Evolutionary conservation across 2,113 vertebrate species (phyloP).

Genomic region (Callocephalon fimbriatum): DNA sequence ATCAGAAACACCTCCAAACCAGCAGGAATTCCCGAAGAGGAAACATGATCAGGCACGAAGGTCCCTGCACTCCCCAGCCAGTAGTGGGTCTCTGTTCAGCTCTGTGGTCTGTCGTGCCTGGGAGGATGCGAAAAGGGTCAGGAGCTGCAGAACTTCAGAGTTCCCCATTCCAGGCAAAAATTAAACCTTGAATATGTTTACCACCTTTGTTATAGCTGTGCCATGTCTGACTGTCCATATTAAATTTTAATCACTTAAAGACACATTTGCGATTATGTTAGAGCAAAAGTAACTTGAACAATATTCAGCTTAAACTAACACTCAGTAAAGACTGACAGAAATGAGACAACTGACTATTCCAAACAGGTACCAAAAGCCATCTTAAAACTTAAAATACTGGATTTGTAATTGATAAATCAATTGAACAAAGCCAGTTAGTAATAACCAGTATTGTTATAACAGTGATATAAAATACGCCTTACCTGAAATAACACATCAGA

Average conservation of each 20-base stretch:
- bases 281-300: neutral
- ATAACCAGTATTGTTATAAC: neutral
- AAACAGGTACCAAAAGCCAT: neutral
- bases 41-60: neutral
- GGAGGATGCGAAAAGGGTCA: neutral
- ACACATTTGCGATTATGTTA: neutral
- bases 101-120: neutral
- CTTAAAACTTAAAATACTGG: neutral
- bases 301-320: neutral
- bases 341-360: neutral
- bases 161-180: neutral
- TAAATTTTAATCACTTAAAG: constrained; percentile 56
- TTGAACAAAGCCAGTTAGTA: neutral
- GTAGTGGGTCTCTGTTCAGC: neutral
- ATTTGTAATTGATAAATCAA: neutral
- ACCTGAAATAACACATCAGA: neutral
- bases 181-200: neutral
- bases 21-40: neutral
- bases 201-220: neutral
- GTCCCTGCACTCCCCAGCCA: neutral
- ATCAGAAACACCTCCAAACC: neutral
- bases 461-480: neutral
- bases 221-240: neutral
- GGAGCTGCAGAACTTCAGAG: neutral
- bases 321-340: neutral